Base-by-base conservation (phyloP, 2,888 invertebrate genomes). In the Scaeva pyrastri region DNA sequence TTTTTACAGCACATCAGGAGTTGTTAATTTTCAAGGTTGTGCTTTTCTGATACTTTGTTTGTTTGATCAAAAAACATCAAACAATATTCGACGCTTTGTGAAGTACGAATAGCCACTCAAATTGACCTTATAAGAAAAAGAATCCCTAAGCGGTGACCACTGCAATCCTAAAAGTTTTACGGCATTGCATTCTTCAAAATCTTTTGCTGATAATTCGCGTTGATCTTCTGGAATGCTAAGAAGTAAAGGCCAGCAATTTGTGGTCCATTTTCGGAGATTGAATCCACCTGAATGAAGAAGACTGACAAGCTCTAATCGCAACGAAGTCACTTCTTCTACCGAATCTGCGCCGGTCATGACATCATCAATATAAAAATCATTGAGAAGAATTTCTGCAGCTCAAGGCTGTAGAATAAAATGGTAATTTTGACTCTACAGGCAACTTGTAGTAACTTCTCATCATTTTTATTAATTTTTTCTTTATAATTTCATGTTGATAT, bases 291-390 rank as follows among this genome's bases (percentile, higher is more conserved):
- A 48, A 10, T 64, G 45, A 26, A 64, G 64, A 23, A 64, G 64
- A 6, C 14, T 21, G 0, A 74, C 23, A 21, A 74, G 39, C 36
- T 64, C 62, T 52, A 1, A 5, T 12, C 39, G 71, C 4, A 52
- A 45, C n/a, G 60, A 26, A 2, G 43, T 66, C 1, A 52, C 62
- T 19, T 62, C 56, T 19, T 75, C 62, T 12, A 70, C 52, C 31
- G 68, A 41, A 39, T 83, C 73, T 23, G 64, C 70, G 14, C 87
- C 85, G 12, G 86, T 82, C 48, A 88, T 77, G 2, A 87, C 52
- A 43, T 89, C 89, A 76, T 89, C 89, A 10, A 89, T 82, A 50
- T 89, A 89, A 26, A 89, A 88, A 45, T 88, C 88, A 23, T 74
- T 68, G 1, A 41, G 10, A 8, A 86, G 31, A 19, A 88, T 60